Percentiles rank a stretch among this genome's conserved stretches.
phyloP scores from a whole-genome alignment of 2,797 vertebrate species.

The Pelodytes ibericus region DNA sequence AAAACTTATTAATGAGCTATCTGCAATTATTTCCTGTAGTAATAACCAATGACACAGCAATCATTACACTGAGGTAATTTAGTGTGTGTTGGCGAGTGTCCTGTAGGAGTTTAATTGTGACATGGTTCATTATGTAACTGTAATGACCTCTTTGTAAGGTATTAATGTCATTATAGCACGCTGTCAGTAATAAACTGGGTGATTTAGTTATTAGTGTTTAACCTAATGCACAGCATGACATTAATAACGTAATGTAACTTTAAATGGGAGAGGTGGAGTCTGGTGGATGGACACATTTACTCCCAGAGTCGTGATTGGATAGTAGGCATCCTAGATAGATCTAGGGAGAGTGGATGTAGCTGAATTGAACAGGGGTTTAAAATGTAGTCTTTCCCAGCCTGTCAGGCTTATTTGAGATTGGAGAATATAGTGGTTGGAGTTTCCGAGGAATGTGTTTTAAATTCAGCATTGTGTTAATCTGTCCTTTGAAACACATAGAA shows the following conservation, averaged over 20 bases:
- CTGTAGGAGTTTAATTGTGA: conserved; percentile 54
- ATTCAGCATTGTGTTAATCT: too few relatives aligned
- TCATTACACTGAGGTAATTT: conserved; percentile 50
- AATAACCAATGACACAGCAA: conserved; percentile 46
- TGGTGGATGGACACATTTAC: not conserved
- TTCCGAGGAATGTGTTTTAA: too few relatives aligned
- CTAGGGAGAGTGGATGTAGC: too few relatives aligned
- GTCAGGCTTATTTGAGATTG: too few relatives aligned
- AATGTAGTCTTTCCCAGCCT: too few relatives aligned
- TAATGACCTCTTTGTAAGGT: conserved; percentile 57
- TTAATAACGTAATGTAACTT: conserved; percentile 48
- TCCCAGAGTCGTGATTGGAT: not conserved
- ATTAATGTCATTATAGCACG: conserved; percentile 52
- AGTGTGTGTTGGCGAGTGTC: conserved; percentile 52
- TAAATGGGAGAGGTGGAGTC: conserved; percentile 41
- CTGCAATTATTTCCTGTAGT: conserved; percentile 49
- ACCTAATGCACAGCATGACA: conserved; percentile 41
- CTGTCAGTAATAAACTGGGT: conserved; percentile 53
- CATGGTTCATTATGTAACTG: conserved; percentile 56
- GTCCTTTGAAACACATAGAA: too few relatives aligned
- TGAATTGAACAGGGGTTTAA: too few relatives aligned
- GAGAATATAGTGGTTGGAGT: too few relatives aligned
- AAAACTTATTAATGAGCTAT: conserved; percentile 38
- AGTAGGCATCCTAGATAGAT: too few relatives aligned
- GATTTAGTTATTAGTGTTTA: conserved; percentile 54